A percentile compares a stretch with the other conserved stretches of the same genome.
phyloP scores from a whole-genome alignment of 2,888 invertebrate genomes.

The Meteorus colon region DNA sequence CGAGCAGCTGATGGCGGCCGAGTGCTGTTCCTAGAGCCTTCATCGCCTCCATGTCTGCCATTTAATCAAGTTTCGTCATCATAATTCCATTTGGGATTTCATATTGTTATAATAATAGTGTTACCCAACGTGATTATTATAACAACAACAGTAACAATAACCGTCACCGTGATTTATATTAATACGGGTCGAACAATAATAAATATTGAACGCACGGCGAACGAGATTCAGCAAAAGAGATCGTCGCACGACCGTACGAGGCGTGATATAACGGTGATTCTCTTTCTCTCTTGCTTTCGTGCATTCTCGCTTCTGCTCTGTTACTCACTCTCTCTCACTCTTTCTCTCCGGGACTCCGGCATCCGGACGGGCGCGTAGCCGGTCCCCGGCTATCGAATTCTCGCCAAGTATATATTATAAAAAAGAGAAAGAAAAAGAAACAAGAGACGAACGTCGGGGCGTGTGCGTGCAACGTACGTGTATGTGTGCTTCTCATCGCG shows the following conservation, averaged over 20 bases:
- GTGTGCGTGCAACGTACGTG: conserved; percentile 54
- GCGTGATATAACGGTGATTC: conserved; percentile 62
- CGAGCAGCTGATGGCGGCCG: conserved; percentile 71
- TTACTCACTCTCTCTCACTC: conserved; percentile 36
- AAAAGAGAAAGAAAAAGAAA: conserved; percentile 40
- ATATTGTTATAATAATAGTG: neutral
- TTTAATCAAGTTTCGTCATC: conserved; percentile 27
- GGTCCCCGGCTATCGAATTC: conserved; percentile 56
- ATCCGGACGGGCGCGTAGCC: conserved; percentile 54
- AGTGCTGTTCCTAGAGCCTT: conserved; percentile 61
- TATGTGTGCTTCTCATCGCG: conserved; percentile 29
- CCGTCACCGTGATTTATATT: neutral
- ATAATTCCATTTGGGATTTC: neutral
- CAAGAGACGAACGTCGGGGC: conserved; percentile 51
- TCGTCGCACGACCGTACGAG: conserved; percentile 42
- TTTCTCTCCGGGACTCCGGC: conserved; percentile 49
- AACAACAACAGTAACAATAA: neutral
- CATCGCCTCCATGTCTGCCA: conserved; percentile 59
- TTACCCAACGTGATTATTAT: neutral
- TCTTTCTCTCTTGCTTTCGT: conserved; percentile 32
- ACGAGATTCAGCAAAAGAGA: conserved; percentile 25
- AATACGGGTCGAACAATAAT: neutral
- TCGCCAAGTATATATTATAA: conserved; percentile 40
- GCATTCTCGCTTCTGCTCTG: conserved; percentile 26
- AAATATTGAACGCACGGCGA: conserved; percentile 11